Conservation (phyloP, 1,140 invertebrate species). For the Pseudachorutes palmiensis region DNA sequence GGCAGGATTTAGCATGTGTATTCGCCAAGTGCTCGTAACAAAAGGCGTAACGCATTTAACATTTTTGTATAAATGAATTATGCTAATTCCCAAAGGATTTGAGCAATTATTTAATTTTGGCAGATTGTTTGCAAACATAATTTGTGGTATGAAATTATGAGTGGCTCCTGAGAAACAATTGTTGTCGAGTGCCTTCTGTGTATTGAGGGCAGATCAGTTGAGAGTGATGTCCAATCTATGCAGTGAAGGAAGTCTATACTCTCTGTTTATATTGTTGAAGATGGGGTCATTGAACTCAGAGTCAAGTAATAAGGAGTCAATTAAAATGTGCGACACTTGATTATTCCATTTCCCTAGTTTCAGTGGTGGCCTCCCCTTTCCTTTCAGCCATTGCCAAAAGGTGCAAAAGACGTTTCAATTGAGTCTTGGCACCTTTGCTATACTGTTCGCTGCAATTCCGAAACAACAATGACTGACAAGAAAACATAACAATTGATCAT, state of each 20-base stretch:
- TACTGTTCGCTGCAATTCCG: too few relatives aligned
- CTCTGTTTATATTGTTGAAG: not conserved
- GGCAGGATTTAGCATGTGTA: too few relatives aligned
- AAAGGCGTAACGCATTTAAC: too few relatives aligned
- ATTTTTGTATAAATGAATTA: too few relatives aligned
- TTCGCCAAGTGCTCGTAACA: not conserved
- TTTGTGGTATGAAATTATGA: not conserved
- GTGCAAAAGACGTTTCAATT: too few relatives aligned
- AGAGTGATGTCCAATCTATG: too few relatives aligned
- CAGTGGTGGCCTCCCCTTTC: not conserved
- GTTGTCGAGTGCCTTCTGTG: not conserved
- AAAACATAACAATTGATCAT: too few relatives aligned
- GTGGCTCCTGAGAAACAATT: not conserved
- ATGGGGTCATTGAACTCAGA: constrained; percentile 15
- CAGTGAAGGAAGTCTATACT: not conserved
- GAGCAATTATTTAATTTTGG: constrained; percentile 2
- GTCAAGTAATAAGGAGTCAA: constrained; percentile 18
- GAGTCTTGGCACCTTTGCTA: not conserved
- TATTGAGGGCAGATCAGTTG: not conserved
- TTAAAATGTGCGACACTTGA: constrained; percentile 34
- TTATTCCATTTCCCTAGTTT: constrained; percentile 38
- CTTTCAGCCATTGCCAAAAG: not conserved
- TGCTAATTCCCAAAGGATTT: not conserved
- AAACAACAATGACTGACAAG: too few relatives aligned
- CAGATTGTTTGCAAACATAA: not conserved